Evolutionary conservation across 2,113 vertebrate species (phyloP).

Genomic region (Hoplias malabaricus): DNA sequence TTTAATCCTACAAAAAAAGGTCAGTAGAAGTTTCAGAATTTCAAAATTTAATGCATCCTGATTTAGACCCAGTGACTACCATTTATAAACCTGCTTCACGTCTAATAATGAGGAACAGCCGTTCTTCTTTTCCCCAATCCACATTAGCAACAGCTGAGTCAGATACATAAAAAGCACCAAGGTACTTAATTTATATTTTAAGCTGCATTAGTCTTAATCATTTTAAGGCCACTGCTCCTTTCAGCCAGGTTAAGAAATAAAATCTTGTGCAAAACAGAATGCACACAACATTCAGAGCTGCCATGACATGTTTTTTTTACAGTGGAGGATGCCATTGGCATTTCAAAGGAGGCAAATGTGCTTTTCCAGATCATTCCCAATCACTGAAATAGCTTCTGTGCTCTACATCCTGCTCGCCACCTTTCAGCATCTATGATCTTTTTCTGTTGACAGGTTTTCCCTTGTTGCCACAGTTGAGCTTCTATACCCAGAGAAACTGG

Average conservation of each 20-base stretch:
- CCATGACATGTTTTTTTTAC: background rate
- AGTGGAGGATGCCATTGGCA: background rate
- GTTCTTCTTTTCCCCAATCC: background rate
- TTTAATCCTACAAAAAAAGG: background rate
- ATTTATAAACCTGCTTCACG: background rate
- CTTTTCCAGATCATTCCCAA: background rate
- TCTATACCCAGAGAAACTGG: background rate
- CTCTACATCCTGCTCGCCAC: background rate
- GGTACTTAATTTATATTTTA: background rate
- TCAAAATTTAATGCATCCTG: too few relatives aligned
- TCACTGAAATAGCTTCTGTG: background rate
- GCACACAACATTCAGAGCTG: background rate
- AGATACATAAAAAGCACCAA: background rate
- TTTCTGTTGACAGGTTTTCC: background rate
- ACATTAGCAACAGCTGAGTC: background rate
- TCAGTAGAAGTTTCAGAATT: background rate
- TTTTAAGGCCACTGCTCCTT: background rate
- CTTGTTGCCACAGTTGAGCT: background rate
- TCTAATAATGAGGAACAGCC: background rate
- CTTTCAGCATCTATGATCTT: background rate
- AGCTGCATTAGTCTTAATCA: background rate
- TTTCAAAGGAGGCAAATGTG: background rate
- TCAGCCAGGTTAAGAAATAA: background rate
- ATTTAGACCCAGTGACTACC: background rate
- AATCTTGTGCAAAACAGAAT: background rate